phyloP scores from a whole-genome alignment of 2,113 vertebrate species.

The Charadrius vociferus region DNA sequence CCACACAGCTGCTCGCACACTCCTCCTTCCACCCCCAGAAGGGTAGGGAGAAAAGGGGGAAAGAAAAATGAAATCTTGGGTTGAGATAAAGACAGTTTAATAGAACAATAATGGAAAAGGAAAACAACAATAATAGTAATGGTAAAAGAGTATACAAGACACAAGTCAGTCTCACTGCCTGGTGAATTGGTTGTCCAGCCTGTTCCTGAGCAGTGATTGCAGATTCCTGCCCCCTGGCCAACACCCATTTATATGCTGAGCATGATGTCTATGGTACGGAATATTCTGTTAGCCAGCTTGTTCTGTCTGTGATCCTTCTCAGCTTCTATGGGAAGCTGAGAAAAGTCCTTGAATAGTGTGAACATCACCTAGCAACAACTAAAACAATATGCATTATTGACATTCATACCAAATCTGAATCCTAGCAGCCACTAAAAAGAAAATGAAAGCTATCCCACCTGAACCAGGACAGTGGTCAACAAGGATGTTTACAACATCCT shows the following conservation, averaged over 20 bases:
- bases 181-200: not conserved
- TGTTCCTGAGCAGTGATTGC: not conserved
- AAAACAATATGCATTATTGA: not conserved
- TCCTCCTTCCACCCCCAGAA: not conserved
- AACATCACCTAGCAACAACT: not conserved
- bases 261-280: not conserved
- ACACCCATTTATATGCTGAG: not conserved
- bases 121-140: not conserved
- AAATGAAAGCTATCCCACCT: not conserved
- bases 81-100: not conserved
- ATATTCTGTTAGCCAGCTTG: not conserved
- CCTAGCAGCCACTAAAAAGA: not conserved
- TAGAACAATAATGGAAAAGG: not conserved
- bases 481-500: not conserved
- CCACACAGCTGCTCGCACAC: not conserved
- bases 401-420: not conserved
- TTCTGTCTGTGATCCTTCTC: not conserved
- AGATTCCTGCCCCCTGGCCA: not conserved
- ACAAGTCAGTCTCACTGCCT: not conserved
- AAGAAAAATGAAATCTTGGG: not conserved
- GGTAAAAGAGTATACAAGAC: not conserved
- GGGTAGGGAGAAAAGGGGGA: not conserved
- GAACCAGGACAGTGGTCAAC: not conserved
- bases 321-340: not conserved
- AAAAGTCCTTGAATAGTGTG: not conserved